Evolutionary conservation across 1,140 invertebrate species (phyloP), one percentile per base, ranked within the genome.

Genomic region (Orchestia grillus): DNA sequence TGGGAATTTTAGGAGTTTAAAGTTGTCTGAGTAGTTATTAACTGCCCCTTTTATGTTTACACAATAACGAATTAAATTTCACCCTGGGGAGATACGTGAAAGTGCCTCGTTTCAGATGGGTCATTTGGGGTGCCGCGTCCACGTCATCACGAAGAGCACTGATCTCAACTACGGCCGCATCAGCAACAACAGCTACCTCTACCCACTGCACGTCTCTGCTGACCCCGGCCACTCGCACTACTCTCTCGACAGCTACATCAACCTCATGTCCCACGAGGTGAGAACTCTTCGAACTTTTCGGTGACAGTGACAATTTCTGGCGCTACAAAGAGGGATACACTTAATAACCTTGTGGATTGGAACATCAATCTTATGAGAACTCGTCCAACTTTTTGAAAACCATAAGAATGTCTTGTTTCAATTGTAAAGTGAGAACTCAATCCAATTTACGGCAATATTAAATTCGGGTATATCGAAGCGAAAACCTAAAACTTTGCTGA

Each of bases 181-280:
- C 19, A 90, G 90, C 36, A 95, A 41, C 62, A 96, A 96, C 95
- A 96, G 92, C 42, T 96, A 96, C 96, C 96, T 96, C 28, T 96
- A 96, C 88, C 96, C 96, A 0, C 96, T 96, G 8, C 62, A 95
- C 36, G 47, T 96, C 28, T n/a, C 95, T n/a, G 57, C 95, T 87
- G 6, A 77, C 0, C 62, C 96, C 4, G 87, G 95, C 88, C 0
- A 92, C n/a, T 90, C 87, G 16, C 42, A 53, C 16, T 96, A 96
- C 96, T 95, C 96, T 28, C 96, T 96, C 0, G 96, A 96, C 42
- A 96, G 87, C 90, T 96, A 95, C 90, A 94, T 96, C 42, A 96
- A 96, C n/a, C 95, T 96, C 36, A 92, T 96, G 43, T 95, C 43
- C 45, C 96, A 96, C 40, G 96, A 95, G 96, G 96, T 96, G 40